Base-by-base conservation (phyloP, 2,888 invertebrate species). In the Aleiodes testaceus region DNA sequence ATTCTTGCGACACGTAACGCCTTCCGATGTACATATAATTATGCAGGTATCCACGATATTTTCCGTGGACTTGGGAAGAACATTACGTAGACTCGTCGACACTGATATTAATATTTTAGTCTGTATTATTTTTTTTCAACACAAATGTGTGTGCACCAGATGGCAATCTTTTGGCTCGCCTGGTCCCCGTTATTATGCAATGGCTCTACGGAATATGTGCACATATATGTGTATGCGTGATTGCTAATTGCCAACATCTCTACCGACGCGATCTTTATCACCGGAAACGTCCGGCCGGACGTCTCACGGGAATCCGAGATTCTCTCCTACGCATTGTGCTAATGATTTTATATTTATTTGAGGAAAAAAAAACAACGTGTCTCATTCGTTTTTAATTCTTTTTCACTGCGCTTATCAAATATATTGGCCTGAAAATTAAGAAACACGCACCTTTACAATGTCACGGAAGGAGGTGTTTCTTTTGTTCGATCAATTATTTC, bases 201-300 rank as follows among this genome's bases (percentile, higher is more conserved):
- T 70, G 77, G 72, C 79, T 81, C 84, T 82, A 84, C 82, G 81
- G 79, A 81, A 82, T 81, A 79, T 77, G 70, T 53, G 65, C 47
- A 66, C 0, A 69, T 36, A 61, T 66, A 63, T 59, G 63, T 71
- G 72, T 76, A 83, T 81, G 84, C 83, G 84, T 84, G 82, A 85
- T 85, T 81, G 78, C 81, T 84, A 84, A 85, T 86, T 85, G 81
- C 78, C 75, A 77, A 22, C 78, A 80, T 80, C 76, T 78, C 75
- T 36, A 36, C 36, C 75, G 78, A 79, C 79, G 75, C 72, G 82
- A 83, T 85, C 70, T 75, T 78, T 81, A 84, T 84, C 84, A 69
- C 79, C 81, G 82, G 83, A 83, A 82, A 78, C 76, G 76, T 75
- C 76, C 66, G 72, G 73, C 77, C 64, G 63, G 70, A 65, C 16